Conservation (phyloP, 2,888 invertebrate genomes). For the Boloria euphrosyne region DNA sequence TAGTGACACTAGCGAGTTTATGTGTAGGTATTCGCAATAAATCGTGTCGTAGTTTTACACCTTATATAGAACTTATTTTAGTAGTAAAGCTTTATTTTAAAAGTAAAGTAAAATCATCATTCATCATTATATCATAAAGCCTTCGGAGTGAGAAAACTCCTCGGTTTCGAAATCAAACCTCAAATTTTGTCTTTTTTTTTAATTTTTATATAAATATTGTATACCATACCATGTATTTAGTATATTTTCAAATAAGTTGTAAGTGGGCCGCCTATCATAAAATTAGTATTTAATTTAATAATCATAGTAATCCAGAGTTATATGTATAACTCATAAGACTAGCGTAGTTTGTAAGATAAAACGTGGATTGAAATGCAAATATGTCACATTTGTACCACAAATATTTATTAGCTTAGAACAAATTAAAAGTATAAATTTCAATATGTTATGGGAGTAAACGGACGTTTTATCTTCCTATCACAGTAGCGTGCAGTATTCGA, state of each 20-base stretch:
- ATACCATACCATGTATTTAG: not conserved
- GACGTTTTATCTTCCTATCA: slow-evolving; percentile 48
- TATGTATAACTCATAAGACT: slow-evolving; percentile 29
- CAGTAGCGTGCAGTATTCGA: slow-evolving; percentile 9
- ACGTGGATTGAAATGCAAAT: slow-evolving; percentile 29
- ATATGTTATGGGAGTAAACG: slow-evolving; percentile 54
- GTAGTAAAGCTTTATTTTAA: too few species aligned
- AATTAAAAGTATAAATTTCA: slow-evolving; percentile 72
- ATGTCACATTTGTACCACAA: slow-evolving; percentile 54
- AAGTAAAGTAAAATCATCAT: too few species aligned
- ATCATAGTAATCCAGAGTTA: slow-evolving; percentile 45
- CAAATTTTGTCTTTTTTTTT: not conserved
- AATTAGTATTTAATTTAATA: slow-evolving; percentile 42
- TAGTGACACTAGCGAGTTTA: too few species aligned
- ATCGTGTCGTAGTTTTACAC: too few species aligned
- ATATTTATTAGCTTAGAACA: slow-evolving; percentile 70
- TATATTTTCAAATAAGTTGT: slow-evolving; percentile 10
- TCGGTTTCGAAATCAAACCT: slow-evolving; percentile 9
- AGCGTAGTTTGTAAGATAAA: slow-evolving; percentile 24
- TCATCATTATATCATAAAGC: too few species aligned
- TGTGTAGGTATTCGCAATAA: too few species aligned
- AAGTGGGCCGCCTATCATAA: slow-evolving; percentile 14
- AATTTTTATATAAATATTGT: not conserved
- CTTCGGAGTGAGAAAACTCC: slow-evolving; percentile 1
- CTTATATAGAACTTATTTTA: too few species aligned